These are phyloP conservation scores for Hemichromis elongatus DNA, from an alignment of 2,113 vertebrate species.

Conservation along the genomic window DNA sequence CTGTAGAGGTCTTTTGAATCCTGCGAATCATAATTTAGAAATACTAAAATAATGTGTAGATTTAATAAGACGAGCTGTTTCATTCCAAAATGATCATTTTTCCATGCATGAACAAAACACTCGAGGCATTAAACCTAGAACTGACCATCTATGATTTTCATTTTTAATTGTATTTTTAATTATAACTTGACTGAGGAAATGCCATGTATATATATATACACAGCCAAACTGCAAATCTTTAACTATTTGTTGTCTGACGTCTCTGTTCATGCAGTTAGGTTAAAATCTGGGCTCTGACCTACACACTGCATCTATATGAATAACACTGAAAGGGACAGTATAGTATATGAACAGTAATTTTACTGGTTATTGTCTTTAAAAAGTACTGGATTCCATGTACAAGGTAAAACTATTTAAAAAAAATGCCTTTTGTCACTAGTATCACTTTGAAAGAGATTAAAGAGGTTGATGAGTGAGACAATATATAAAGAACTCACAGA, in stretches of 20 bases:
- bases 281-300: background rate
- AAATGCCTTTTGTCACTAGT: background rate
- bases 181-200: background rate
- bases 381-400: rapidly evolving
- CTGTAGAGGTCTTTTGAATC: constrained; percentile 83
- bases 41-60: rapidly evolving
- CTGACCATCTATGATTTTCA: background rate
- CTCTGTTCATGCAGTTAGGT: background rate
- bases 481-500: background rate
- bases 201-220: too few relatives aligned
- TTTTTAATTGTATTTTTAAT: background rate
- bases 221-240: background rate
- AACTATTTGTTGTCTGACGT: background rate
- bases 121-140: background rate
- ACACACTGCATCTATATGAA: background rate
- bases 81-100: background rate
- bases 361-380: background rate
- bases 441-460: background rate
- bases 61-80: background rate
- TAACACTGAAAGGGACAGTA: background rate
- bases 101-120: background rate
- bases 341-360: background rate
- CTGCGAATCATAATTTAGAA: constrained; percentile 47
- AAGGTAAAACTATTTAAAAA: rapidly evolving
- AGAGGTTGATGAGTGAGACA: background rate